phyloP scores from a whole-genome alignment of 2,113 vertebrate species.

The Hemiprocne comata region DNA sequence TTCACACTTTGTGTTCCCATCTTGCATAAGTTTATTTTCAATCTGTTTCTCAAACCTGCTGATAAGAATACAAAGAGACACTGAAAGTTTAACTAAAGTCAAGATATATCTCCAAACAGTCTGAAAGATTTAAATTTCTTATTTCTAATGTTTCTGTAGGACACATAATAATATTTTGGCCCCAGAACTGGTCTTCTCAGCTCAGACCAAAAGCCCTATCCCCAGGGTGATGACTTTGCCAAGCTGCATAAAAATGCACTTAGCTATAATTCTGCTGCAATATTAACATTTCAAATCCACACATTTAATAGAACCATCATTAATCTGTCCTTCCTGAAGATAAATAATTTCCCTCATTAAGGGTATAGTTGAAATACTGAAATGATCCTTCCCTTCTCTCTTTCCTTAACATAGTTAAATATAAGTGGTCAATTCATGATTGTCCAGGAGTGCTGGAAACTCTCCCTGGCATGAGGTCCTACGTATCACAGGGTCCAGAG shows the following conservation, averaged over 20 bases:
- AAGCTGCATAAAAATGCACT: not conserved
- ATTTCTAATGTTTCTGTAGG: not conserved
- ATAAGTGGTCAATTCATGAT: not conserved
- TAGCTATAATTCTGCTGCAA: not conserved
- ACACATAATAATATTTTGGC: not conserved
- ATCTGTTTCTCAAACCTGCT: constrained; percentile 39
- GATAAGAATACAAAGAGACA: not conserved
- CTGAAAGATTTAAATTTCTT: not conserved
- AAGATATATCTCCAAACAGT: not conserved
- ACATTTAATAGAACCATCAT: not conserved
- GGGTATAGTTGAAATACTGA: not conserved
- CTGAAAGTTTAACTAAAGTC: not conserved
- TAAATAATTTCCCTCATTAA: not conserved
- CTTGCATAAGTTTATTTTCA: constrained; percentile 42
- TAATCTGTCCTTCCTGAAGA: not conserved
- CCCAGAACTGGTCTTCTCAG: not conserved
- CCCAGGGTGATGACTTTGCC: not conserved
- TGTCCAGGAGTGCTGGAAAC: not conserved
- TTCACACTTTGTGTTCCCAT: constrained; percentile 48
- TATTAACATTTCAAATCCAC: not conserved
- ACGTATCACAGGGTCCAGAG: not conserved
- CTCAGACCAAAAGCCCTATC: not conserved
- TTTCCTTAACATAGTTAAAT: not conserved
- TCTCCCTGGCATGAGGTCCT: not conserved
- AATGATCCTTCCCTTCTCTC: not conserved